Base-by-base conservation (phyloP, 2,797 vertebrate genomes). In the Platalea minor region DNA sequence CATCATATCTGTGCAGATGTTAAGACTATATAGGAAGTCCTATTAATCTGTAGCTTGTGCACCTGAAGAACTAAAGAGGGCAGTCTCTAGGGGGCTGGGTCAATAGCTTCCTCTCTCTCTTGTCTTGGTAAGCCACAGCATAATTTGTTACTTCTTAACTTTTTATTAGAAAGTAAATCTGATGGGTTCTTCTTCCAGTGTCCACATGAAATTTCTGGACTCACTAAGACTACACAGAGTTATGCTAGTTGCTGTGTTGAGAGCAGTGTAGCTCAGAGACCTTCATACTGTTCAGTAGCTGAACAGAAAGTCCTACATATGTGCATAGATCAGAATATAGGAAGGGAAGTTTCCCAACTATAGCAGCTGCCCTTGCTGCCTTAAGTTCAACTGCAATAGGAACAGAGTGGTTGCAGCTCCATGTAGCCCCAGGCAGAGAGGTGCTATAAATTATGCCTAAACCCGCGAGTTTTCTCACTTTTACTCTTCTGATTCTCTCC, bases 381-480 rank as follows among this genome's bases (percentile, higher is more conserved):
- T 61, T 26, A n/a, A 67, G 12, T 37, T 60, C 61, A 85, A 13
- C 11, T 43, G 64, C 39, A n/a, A 5, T 10, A 65, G 17, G 10
- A 69, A 28, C 39, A 80, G 5, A 18, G 17, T 46, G 5, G 14
- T 26, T 86, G 19, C 37, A 88, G 28, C 9, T 60, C 54, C 54
- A 14, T 3, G 4, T 26, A 61, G 65, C 14, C 16, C 10, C 25
- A 50, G 3, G 8, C 28, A 57, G 0, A 65, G 25, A 43, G 4
- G 3, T 68, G 50, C 24, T 48, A 64, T 68, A 76, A 82, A 72
- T 37, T 50, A 16, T 53, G 18, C 24, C 35, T 63, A 43, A 51
- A 33, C 3, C 17, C 53, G 31, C 5, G 18, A 31, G 29, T 31
- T 54, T 54, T 54, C 53, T 54, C 17, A 54, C 10, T 54, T 54